Conservation (phyloP, 2,888 invertebrate species). For the Yponomeuta plumbellus region DNA sequence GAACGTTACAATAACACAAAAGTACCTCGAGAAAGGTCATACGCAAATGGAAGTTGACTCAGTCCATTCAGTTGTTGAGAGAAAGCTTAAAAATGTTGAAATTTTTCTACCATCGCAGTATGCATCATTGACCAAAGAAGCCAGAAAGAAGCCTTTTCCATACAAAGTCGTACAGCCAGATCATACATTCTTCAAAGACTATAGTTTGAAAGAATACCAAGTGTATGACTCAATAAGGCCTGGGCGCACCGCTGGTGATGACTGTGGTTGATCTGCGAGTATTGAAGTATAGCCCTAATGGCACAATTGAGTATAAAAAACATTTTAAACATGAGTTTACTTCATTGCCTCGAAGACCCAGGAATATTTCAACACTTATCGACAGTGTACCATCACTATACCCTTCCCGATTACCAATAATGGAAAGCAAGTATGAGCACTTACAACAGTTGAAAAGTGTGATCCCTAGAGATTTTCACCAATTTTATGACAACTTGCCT, state of each 20-base stretch:
- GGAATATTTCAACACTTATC: not conserved
- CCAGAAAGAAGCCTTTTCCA: not conserved
- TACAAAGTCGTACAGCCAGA: not conserved
- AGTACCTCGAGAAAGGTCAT: constrained; percentile 22
- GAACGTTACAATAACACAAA: constrained; percentile 17
- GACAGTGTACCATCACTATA: not conserved
- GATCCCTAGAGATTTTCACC: not conserved
- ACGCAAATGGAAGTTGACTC: constrained; percentile 23
- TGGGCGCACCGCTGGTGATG: constrained; percentile 17
- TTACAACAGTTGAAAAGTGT: not conserved
- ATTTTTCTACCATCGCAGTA: constrained; percentile 15
- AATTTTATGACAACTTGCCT: not conserved
- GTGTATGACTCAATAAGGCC: constrained; percentile 16
- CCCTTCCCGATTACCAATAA: not conserved
- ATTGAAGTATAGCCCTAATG: constrained; percentile 8
- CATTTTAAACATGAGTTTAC: not conserved
- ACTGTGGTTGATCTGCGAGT: constrained; percentile 13
- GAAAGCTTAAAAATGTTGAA: constrained; percentile 7
- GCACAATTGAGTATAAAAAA: constrained; percentile 10
- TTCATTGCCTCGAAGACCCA: not conserved
- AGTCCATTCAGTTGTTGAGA: constrained; percentile 19
- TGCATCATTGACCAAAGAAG: not conserved
- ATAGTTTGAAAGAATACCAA: not conserved
- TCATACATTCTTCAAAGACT: constrained; percentile 4
- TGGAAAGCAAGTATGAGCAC: not conserved